A percentile compares a stretch with the other conserved stretches of the same genome.
Conservation (phyloP, 2,797 vertebrate genomes). For the Anabas testudineus region DNA sequence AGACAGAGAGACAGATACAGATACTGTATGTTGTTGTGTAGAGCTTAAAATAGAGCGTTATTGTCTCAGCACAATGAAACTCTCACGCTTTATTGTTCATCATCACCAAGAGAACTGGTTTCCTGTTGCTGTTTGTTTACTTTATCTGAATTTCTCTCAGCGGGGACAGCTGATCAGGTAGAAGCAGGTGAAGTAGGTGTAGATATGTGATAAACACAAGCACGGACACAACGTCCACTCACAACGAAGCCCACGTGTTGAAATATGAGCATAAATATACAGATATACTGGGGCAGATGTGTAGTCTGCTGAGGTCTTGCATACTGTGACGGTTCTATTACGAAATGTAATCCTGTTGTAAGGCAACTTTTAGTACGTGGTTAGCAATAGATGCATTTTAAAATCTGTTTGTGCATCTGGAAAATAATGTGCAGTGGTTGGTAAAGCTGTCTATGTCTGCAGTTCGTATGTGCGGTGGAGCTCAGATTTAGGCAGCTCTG, state of each 20-base stretch:
- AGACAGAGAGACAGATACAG: background rate
- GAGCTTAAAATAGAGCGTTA: conserved; percentile 20
- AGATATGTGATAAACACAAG: background rate
- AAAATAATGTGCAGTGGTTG: conserved; percentile 53
- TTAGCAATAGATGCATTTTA: conserved; percentile 48
- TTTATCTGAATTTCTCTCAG: conserved; percentile 14
- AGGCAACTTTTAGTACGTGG: conserved; percentile 49
- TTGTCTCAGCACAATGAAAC: background rate
- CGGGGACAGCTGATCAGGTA: conserved; percentile 9
- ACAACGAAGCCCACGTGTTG: background rate
- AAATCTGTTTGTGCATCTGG: conserved; percentile 53
- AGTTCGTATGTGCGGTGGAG: conserved; percentile 64
- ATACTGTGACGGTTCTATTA: conserved; percentile 21
- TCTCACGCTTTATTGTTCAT: conserved; percentile 6
- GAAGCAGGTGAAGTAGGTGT: conserved; percentile 11
- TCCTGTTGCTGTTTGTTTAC: conserved; percentile 30
- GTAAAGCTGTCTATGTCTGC: conserved; percentile 63
- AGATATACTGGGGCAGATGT: background rate
- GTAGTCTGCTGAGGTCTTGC: conserved; percentile 1
- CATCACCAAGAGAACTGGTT: background rate
- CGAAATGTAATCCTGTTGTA: conserved; percentile 22
- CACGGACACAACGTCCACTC: conserved; percentile 1
- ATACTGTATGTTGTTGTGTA: conserved; percentile 2
- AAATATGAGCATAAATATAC: conserved; percentile 18
- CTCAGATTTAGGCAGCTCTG: conserved; percentile 68